phyloP scores from a whole-genome alignment of 2,888 invertebrate species.

The Melipona beecheii region DNA sequence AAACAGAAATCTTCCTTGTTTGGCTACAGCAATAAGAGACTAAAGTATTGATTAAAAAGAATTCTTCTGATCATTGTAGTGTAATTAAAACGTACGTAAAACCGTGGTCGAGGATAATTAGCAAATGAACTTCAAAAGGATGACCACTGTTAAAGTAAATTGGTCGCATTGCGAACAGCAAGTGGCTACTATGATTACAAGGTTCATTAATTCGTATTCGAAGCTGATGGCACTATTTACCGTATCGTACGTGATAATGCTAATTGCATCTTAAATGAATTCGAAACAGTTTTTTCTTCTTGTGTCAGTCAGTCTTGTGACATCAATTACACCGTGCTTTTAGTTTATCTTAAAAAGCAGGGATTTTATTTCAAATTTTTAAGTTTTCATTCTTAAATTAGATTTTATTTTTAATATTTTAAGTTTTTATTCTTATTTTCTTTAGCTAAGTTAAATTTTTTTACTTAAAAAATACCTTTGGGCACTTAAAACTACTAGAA shows the following conservation, averaged over 20 bases:
- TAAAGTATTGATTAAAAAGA: slow-evolving; percentile 17
- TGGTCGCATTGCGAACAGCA: slow-evolving; percentile 46
- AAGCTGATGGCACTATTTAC: slow-evolving; percentile 25
- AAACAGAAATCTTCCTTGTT: neutral
- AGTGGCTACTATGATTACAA: slow-evolving; percentile 28
- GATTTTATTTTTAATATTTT: too few species aligned
- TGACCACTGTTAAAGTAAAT: slow-evolving; percentile 39
- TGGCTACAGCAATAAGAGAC: neutral
- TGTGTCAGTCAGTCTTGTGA: neutral
- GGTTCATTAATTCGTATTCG: slow-evolving; percentile 40
- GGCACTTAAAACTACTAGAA: too few species aligned
- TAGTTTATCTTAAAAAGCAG: neutral
- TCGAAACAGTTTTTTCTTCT: neutral
- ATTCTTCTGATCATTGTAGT: slow-evolving; percentile 4
- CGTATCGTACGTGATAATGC: slow-evolving; percentile 23
- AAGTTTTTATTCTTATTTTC: too few species aligned
- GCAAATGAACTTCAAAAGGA: slow-evolving; percentile 47
- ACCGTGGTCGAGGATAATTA: slow-evolving; percentile 33
- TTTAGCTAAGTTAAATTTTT: too few species aligned
- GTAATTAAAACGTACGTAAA: slow-evolving; percentile 39
- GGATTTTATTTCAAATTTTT: too few species aligned
- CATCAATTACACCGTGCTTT: neutral
- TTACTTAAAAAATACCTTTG: too few species aligned
- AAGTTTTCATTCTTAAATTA: too few species aligned
- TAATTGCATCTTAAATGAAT: slow-evolving; percentile 29